phyloP scores from a whole-genome alignment of 1,140 invertebrate species.

The Eufriesea mexicana region DNA sequence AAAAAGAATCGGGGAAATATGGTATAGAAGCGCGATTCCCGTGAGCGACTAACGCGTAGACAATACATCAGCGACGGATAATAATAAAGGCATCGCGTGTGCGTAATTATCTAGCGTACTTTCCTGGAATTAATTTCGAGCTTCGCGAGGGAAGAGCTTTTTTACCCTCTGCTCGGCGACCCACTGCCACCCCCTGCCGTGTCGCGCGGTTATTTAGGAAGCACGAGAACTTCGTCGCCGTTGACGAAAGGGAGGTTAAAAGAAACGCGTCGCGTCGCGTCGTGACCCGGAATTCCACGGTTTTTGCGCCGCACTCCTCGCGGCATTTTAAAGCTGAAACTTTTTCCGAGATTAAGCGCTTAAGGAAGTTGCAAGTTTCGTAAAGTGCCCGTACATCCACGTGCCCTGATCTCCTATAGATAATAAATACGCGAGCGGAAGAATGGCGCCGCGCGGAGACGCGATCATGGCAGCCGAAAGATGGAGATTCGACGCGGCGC shows the following conservation, averaged over 20 bases:
- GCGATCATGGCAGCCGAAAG: too few species aligned
- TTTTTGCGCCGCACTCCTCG: conserved; percentile 4
- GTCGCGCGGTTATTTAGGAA: conserved; percentile 31
- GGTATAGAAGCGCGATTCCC: too few species aligned
- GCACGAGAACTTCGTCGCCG: conserved; percentile 38
- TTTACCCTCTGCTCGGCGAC: conserved; percentile 30
- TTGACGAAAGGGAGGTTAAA: background rate
- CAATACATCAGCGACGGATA: conserved; percentile 50
- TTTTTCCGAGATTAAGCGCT: background rate
- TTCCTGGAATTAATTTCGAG: conserved; percentile 74
- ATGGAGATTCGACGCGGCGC: too few species aligned
- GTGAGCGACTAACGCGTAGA: conserved; percentile 9
- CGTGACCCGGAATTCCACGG: conserved; percentile 9
- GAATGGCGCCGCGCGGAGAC: too few species aligned
- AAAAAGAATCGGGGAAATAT: too few species aligned
- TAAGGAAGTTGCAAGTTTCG: background rate
- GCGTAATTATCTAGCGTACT: conserved; percentile 69
- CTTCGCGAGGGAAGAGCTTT: conserved; percentile 52
- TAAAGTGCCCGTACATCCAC: background rate
- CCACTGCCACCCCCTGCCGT: conserved; percentile 16
- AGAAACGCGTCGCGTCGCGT: conserved; percentile 10
- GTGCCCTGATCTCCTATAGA: background rate
- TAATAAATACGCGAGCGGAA: background rate
- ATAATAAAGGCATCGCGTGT: conserved; percentile 70
- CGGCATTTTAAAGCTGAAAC: conserved; percentile 14